These are phyloP conservation scores for Hydrophis major DNA, from an alignment of 2,797 vertebrate species.

Conservation along the genomic window DNA sequence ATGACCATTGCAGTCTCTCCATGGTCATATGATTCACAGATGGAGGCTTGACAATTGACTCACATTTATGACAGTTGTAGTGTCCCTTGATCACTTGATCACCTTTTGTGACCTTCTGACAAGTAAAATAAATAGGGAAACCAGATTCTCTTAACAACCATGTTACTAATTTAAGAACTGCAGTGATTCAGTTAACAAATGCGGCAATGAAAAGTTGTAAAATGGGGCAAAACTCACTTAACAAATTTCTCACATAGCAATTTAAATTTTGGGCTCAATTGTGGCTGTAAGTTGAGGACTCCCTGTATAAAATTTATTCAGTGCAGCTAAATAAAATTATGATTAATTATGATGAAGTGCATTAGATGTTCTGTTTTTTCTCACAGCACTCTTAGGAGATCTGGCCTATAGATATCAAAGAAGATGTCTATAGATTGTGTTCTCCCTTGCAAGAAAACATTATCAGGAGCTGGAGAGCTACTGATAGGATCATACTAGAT, in stretches of 20 bases:
- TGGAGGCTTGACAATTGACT: neutral
- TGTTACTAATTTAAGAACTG: neutral
- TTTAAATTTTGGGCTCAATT: neutral
- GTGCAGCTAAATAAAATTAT: neutral
- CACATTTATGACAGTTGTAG: neutral
- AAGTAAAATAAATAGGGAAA: neutral
- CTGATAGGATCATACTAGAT: neutral
- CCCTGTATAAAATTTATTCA: neutral
- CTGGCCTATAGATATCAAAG: neutral
- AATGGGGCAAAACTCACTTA: neutral
- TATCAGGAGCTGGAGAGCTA: neutral
- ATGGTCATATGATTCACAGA: neutral
- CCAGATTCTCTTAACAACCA: neutral
- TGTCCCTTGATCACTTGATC: fast-evolving
- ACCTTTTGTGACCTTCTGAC: neutral
- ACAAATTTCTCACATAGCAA: neutral
- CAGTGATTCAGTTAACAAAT: neutral
- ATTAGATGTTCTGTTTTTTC: neutral
- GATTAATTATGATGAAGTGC: neutral
- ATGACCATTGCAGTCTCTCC: neutral
- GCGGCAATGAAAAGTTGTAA: neutral
- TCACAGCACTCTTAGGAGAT: neutral
- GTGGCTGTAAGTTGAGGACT: neutral
- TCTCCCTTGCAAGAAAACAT: neutral
- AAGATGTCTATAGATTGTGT: neutral